A percentile compares a stretch with the other conserved stretches of the same genome.
Evolutionary conservation across 2,113 vertebrate genomes (phyloP).

Genomic region (Prunella fulvescens): DNA sequence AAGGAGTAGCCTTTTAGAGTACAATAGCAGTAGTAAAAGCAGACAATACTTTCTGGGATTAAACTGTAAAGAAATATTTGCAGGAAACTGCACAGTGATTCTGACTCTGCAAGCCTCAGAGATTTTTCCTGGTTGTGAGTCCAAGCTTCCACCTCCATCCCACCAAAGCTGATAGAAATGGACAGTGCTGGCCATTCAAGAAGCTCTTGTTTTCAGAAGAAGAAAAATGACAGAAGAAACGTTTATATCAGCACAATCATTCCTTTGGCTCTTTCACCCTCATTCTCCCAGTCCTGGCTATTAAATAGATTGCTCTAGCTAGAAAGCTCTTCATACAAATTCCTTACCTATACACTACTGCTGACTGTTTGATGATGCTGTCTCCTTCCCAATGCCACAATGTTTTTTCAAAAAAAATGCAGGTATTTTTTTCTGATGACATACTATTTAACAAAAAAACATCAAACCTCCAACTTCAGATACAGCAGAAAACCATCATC

Average conservation of each 20-base stretch:
- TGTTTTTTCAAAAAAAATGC: neutral
- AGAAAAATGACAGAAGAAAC: constrained; percentile 1
- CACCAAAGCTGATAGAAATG: neutral
- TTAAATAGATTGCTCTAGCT: neutral
- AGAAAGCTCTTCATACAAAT: constrained; percentile 9
- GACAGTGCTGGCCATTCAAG: neutral
- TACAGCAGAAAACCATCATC: constrained; percentile 39
- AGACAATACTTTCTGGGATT: neutral
- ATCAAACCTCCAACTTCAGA: constrained; percentile 16
- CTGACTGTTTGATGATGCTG: constrained; percentile 41
- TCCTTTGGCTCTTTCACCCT: neutral
- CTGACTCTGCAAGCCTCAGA: neutral
- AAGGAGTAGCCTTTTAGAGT: too few relatives aligned
- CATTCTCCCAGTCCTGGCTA: neutral
- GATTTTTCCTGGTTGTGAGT: neutral
- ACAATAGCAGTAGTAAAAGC: neutral
- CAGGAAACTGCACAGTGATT: neutral
- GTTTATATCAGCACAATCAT: neutral
- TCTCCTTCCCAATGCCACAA: neutral
- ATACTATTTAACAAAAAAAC: constrained; percentile 16
- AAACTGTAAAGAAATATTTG: neutral
- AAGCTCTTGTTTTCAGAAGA: neutral
- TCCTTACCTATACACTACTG: neutral
- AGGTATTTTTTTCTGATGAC: constrained; percentile 9
- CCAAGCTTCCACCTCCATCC: neutral